Conservation (phyloP, 2,888 invertebrate genomes). For the Cerastoderma edule region DNA sequence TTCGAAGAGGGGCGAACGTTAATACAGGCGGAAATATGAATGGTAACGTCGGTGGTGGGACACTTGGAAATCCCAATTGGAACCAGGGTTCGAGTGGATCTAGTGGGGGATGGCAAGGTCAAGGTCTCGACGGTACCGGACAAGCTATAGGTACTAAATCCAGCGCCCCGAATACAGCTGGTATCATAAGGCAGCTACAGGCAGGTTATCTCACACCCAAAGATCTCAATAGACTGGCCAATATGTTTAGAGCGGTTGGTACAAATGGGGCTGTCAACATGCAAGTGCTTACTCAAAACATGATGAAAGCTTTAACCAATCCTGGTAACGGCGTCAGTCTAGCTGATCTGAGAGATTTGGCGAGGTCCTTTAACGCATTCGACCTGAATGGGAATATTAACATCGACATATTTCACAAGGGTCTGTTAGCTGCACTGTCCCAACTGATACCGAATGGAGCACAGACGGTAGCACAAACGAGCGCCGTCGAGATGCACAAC, state of each 20-base stretch:
- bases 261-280: slow-evolving; percentile 34
- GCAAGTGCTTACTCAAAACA: slow-evolving; percentile 28
- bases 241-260: slow-evolving; percentile 34
- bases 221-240: slow-evolving; percentile 27
- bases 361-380: slow-evolving; percentile 39
- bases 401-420: slow-evolving; percentile 23
- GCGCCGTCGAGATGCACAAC: slow-evolving; percentile 20
- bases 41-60: neutral
- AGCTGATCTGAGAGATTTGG: slow-evolving; percentile 40
- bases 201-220: slow-evolving; percentile 26
- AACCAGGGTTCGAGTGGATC: neutral
- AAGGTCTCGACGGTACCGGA: no score
- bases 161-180: neutral
- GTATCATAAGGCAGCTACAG: slow-evolving; percentile 32
- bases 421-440: neutral
- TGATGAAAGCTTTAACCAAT: slow-evolving; percentile 26
- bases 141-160: neutral
- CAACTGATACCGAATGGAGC: slow-evolving; percentile 6
- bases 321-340: slow-evolving; percentile 8
- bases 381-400: slow-evolving; percentile 48
- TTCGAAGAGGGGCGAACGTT: neutral
- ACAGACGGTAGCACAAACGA: slow-evolving; percentile 4
- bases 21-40: neutral
- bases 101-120: neutral
- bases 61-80: neutral